Conservation (phyloP, 2,113 vertebrate species). For the Rhinoderma darwinii region DNA sequence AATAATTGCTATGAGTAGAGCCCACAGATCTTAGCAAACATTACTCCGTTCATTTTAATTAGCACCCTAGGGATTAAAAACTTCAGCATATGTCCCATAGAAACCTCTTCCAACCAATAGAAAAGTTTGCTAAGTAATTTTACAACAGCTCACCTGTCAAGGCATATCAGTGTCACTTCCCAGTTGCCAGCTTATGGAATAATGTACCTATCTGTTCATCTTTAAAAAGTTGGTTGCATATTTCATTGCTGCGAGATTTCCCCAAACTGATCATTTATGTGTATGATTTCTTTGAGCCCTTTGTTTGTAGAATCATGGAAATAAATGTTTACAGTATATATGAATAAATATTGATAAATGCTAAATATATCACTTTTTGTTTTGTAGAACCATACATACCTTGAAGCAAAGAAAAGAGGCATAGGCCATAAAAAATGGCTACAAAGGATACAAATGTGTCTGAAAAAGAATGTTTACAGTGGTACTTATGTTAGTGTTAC, state of each 20-base stretch:
- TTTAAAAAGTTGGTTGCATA: constrained; percentile 76
- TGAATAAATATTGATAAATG: constrained; percentile 19
- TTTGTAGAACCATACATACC: neutral
- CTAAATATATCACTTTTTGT: neutral
- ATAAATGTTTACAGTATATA: neutral
- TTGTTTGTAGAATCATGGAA: neutral
- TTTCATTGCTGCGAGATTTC: constrained; percentile 69
- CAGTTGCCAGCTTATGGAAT: constrained; percentile 70
- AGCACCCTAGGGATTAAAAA: constrained; percentile 75
- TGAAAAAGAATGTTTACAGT: neutral
- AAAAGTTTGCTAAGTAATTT: constrained; percentile 78
- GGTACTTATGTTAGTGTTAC: neutral
- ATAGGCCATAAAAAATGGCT: neutral
- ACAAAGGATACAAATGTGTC: neutral
- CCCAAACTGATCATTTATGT: constrained; percentile 65
- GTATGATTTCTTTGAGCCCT: constrained; percentile 52
- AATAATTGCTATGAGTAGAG: constrained; percentile 78
- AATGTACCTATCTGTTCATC: constrained; percentile 77
- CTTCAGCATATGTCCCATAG: constrained; percentile 71
- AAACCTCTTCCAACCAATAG: constrained; percentile 67
- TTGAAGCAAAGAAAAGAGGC: neutral
- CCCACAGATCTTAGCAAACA: constrained; percentile 78
- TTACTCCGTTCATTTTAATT: constrained; percentile 84
- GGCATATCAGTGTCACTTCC: constrained; percentile 75
- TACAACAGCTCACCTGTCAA: constrained; percentile 80